phyloP scores from a whole-genome alignment of 2,888 invertebrate species.

The Muschampia staudingeri region DNA sequence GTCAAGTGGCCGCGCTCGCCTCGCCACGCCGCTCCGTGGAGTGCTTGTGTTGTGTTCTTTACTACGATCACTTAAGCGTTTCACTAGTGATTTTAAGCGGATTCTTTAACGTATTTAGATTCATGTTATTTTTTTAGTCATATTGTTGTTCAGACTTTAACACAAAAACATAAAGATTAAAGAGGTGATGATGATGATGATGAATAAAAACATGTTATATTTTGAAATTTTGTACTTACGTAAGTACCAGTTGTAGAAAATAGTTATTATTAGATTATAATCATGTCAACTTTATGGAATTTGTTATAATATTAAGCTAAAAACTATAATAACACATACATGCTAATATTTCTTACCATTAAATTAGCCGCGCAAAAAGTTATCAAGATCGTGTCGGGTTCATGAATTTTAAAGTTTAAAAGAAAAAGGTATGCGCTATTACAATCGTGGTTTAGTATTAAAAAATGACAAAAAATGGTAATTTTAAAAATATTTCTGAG shows the following conservation, averaged over 20 bases:
- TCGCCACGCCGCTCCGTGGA: neutral
- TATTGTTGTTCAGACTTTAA: neutral
- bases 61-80: slow-evolving; percentile 39
- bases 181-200: no score
- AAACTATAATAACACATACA: slow-evolving; percentile 28
- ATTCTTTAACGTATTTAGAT: slow-evolving; percentile 23
- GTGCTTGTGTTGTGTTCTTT: slow-evolving; percentile 36
- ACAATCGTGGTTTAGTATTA: slow-evolving; percentile 17
- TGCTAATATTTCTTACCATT: slow-evolving; percentile 30
- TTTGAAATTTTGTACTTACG: no score
- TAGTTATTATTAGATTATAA: neutral
- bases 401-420: slow-evolving; percentile 32
- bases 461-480: slow-evolving; percentile 23
- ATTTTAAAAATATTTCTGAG: slow-evolving; percentile 34
- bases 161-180: no score
- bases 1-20: slow-evolving; percentile 44
- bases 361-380: slow-evolving; percentile 38
- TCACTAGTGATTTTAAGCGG: slow-evolving; percentile 29
- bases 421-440: slow-evolving; percentile 1
- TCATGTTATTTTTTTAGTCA: neutral
- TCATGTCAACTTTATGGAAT: slow-evolving; percentile 5
- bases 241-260: no score
- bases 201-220: no score
- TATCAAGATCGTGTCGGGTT: slow-evolving; percentile 40
- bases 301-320: slow-evolving; percentile 7